Percentiles rank a stretch among this genome's conserved stretches.
Evolutionary conservation across 1,140 invertebrate species (phyloP).

Genomic region (Atta cephalotes): DNA sequence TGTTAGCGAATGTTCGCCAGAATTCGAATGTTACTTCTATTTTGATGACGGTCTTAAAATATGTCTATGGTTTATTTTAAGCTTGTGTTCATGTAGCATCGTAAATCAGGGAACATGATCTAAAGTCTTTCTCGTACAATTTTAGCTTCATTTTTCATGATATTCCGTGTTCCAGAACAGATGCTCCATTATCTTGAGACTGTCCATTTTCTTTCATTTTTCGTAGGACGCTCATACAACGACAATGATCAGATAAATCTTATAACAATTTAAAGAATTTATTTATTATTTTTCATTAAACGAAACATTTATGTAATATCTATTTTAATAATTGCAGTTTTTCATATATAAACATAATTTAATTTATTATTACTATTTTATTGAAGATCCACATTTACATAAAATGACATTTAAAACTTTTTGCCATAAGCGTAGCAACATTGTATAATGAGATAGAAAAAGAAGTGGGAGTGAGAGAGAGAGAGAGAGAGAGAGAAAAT

Average conservation of each 20-base stretch:
- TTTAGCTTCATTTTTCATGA: conserved; percentile 30
- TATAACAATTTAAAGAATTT: not conserved
- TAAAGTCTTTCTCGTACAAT: conserved; percentile 55
- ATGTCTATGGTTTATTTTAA: conserved; percentile 51
- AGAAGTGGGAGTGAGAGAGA: not conserved
- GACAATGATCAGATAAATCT: not conserved
- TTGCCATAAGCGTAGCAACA: not conserved
- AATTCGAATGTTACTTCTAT: conserved; percentile 5
- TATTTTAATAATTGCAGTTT: conserved; percentile 1
- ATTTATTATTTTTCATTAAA: not conserved
- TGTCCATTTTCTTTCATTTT: conserved; percentile 26
- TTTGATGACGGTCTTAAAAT: not conserved
- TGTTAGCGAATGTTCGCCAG: not conserved
- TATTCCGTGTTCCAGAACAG: conserved; percentile 28
- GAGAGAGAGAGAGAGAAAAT: not conserved
- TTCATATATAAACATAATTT: not conserved
- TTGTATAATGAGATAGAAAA: not conserved
- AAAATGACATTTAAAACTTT: not conserved
- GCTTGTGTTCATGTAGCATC: conserved; percentile 19
- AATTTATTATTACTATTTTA: not conserved
- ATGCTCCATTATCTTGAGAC: not conserved
- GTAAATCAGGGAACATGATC: conserved; percentile 64
- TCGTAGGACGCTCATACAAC: not conserved
- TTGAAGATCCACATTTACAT: not conserved
- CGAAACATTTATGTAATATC: not conserved